Conservation (phyloP, 2,113 vertebrate genomes). For the Struthio camelus region DNA sequence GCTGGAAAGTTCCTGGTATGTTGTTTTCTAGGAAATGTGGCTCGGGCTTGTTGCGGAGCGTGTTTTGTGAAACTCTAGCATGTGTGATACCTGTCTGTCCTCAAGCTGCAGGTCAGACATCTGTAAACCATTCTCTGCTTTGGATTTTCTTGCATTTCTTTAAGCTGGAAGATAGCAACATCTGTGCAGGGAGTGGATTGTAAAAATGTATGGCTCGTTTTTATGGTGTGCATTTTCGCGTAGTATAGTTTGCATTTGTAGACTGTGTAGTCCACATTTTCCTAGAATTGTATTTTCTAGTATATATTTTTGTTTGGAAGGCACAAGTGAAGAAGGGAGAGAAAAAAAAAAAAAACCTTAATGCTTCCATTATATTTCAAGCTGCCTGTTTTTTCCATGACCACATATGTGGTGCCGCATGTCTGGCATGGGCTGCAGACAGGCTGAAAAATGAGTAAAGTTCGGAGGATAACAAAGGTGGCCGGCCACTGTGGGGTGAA, state of each 20-base stretch:
- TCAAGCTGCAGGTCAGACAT: not conserved
- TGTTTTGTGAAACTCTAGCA: conserved; percentile 14
- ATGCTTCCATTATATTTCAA: not conserved
- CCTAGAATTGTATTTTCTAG: not conserved
- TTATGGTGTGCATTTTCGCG: not conserved
- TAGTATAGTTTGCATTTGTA: not conserved
- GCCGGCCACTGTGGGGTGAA: not conserved
- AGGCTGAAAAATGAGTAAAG: not conserved
- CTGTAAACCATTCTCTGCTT: conserved; percentile 1
- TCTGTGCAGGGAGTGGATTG: not conserved
- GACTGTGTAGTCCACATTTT: not conserved
- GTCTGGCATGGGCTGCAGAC: not conserved
- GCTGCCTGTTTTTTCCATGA: not conserved
- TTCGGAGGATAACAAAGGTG: not conserved
- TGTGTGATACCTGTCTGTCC: conserved; percentile 61
- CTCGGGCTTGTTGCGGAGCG: not conserved
- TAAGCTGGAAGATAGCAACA: not conserved
- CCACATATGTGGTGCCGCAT: not conserved
- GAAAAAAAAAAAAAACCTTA: not conserved
- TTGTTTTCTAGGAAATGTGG: conserved; percentile 38
- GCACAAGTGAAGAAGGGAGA: not conserved
- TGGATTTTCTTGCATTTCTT: not conserved
- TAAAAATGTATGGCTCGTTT: fast-evolving
- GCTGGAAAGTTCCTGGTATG: conserved; percentile 15
- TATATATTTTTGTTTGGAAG: fast-evolving